Base-by-base conservation (phyloP, 1,140 invertebrate species). In the Campoletis sonorensis region DNA sequence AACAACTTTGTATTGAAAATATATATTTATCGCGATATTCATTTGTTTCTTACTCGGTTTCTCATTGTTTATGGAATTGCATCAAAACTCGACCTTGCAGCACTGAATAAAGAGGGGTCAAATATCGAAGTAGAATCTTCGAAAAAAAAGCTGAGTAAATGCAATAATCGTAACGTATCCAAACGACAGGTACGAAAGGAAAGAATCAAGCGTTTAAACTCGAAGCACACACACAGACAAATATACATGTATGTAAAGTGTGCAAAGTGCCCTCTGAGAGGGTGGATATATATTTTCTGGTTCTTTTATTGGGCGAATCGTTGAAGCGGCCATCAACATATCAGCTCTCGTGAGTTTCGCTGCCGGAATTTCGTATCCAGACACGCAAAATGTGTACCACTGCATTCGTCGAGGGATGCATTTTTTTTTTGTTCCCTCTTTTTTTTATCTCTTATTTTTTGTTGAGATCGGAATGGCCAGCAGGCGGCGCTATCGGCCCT, bases 241-340 rank as follows among this genome's bases (percentile, higher is more conserved):
- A 77, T n/a, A 33, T 51, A 51, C 27, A 73, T 26, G 10, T 13
- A 30, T 23, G 11, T 64, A 27, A n/a, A 21, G 26, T 27, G 15
- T 61, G 54, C 16, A 27, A 18, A n/a, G 27, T 40, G 27, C 76
- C 15, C 58, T 78, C 61, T 45, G 27, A 33, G 15, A 67, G 16
- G n/a, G 76, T 58, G 15, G 73, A 77, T 78, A 64, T 78, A 78
- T 78, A 45, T 78, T 78, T 49, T 16, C 73, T 37, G 54, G 51
- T 64, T 26, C 21, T 78, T 78, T 78, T 78, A 78, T 78, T 67
- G 76, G 76, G 76, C 76, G 26, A 78, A 78, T 67, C 58, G 76
- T 78, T 78, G 76, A 78, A 78, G 76, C 76, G 61, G 58, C 76
- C 58, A 78, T 78, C 76, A 78, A 64, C 76, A 78, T n/a, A n/a